Percentiles rank a stretch among this genome's conserved stretches.
phyloP scores from a whole-genome alignment of 2,888 invertebrate species.

The Entomobrya multifasciata region DNA sequence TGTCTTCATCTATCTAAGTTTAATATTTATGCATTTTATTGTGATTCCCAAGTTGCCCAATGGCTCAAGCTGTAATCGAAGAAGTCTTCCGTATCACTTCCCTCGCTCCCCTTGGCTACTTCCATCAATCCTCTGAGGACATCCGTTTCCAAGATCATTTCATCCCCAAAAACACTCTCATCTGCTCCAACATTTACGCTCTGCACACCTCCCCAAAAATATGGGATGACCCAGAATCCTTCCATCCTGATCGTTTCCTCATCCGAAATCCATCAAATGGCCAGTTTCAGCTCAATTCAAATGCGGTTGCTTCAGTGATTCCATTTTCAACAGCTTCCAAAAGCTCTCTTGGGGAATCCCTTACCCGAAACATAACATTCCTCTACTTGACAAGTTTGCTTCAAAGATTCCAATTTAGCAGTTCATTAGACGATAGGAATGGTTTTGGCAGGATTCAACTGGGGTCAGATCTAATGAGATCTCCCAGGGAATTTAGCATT shows the following conservation, averaged over 20 bases:
- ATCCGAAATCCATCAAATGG: constrained; percentile 29
- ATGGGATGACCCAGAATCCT: constrained; percentile 73
- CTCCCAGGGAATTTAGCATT: constrained; percentile 20
- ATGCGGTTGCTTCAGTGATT: constrained; percentile 36
- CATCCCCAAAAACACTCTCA: constrained; percentile 75
- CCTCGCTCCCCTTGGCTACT: constrained; percentile 68
- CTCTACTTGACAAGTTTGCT: constrained; percentile 58
- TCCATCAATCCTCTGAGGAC: constrained; percentile 70
- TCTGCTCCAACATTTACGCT: constrained; percentile 71
- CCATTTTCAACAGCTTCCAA: constrained; percentile 71
- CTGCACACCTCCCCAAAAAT: constrained; percentile 64
- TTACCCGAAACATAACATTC: constrained; percentile 59
- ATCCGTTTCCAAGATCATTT: constrained; percentile 68
- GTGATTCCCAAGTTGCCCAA: constrained; percentile 51
- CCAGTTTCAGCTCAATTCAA: neutral
- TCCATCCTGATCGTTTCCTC: constrained; percentile 74
- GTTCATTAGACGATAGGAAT: constrained; percentile 4
- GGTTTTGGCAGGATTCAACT: neutral
- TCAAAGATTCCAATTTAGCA: constrained; percentile 50
- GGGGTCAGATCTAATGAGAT: neutral
- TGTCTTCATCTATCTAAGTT: too few relatives aligned
- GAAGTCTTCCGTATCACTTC: constrained; percentile 72
- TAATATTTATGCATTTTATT: neutral
- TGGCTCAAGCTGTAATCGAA: constrained; percentile 70
- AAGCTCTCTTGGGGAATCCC: constrained; percentile 48